Base-by-base conservation (phyloP, 1,140 invertebrate species). In the Temnothorax longispinosus region DNA sequence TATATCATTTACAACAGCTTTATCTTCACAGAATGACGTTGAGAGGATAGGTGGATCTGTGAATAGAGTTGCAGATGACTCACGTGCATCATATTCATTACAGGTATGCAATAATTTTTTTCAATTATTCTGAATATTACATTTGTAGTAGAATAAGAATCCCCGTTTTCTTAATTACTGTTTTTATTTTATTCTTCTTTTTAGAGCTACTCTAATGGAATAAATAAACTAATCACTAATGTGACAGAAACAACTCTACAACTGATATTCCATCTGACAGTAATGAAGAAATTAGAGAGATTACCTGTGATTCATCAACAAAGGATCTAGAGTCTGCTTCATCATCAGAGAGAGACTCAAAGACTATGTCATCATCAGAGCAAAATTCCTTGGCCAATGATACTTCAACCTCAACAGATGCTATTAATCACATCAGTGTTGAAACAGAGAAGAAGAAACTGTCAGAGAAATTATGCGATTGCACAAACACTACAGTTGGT, bases 101-200 rank as follows among this genome's bases (percentile, higher is more conserved):
- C 72, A 75, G 15, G 35, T 76, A 76, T 76, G 21, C 38, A 76
- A 15, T 76, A 60, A 76, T 44, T 41, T 44, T 76, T 76, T 15
- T 4, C 7, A 75, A 74, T 58, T 75, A 60, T 76, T 76, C 54
- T 58, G 5, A 58, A 60, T 44, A 44, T 76, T 58, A 60, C 18
- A 44, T 21, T 60, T 60, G 15, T 76, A 60, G 5, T 32, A 76
- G 13, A 76, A 60, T 60, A 76, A 76, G 74, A 75, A 60, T 62
- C 0, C 56, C 15, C 5, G 32, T 76, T 76, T 44, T 76, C 8
- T 44, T 18, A 76, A 76, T 60, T 6, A 76, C 1, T 60, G 11
- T 76, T 18, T 60, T 76, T 6, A 44, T n/a, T 76, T 76, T 2
- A 44, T 76, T 60, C 1, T 56, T 74, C 1, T 72, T 76, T 76